phyloP scores from a whole-genome alignment of 2,113 vertebrate species.

The Prolemur simus region DNA sequence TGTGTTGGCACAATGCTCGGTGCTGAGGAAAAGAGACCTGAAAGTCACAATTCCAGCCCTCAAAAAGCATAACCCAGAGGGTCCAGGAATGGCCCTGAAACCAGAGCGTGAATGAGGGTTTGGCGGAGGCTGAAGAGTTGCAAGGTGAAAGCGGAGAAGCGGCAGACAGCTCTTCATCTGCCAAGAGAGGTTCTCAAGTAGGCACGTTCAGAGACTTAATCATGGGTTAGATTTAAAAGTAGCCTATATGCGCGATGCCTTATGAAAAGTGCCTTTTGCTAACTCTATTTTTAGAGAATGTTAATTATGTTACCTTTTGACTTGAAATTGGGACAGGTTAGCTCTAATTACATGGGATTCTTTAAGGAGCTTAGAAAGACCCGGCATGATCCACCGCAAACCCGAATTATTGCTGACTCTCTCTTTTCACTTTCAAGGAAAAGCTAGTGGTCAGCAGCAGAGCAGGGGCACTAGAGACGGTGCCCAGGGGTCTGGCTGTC shows the following conservation, averaged over 20 bases:
- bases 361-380: neutral
- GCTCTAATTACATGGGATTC: conserved; percentile 28
- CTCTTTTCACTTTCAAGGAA: neutral
- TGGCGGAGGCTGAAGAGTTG: rapidly evolving
- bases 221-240: conserved; percentile 2
- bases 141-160: rapidly evolving
- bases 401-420: too few relatives aligned
- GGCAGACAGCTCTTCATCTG: neutral
- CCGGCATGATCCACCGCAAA: neutral
- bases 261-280: neutral
- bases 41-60: neutral
- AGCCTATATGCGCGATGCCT: neutral
- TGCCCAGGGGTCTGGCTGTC: neutral
- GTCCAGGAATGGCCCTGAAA: neutral
- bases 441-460: neutral
- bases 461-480: too few relatives aligned
- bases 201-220: conserved; percentile 18
- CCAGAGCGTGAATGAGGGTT: neutral
- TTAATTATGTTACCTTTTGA: conserved; percentile 52
- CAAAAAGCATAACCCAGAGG: neutral
- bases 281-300: conserved; percentile 58
- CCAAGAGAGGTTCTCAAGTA: rapidly evolving
- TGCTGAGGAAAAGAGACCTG: too few relatives aligned
- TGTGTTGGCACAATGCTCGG: rapidly evolving
- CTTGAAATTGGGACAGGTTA: conserved; percentile 32